Evolutionary conservation across 2,113 vertebrate genomes (phyloP).

Genomic region (Corythaixoides concolor): DNA sequence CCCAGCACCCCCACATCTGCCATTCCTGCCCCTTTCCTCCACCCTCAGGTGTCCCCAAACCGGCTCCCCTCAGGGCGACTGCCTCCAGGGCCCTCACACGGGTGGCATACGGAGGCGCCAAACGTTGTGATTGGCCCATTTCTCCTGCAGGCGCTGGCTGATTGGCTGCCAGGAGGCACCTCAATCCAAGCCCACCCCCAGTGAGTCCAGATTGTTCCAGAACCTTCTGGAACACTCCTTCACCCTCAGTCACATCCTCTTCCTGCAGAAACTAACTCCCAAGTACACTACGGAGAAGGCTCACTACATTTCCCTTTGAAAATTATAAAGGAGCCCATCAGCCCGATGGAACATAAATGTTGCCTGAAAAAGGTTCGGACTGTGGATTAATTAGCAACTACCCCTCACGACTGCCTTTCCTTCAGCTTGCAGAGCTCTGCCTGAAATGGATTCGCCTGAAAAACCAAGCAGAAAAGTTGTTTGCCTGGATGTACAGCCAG

Average conservation of each 20-base stretch:
- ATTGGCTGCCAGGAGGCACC: background rate
- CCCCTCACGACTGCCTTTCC: background rate
- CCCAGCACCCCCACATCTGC: background rate
- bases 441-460: background rate
- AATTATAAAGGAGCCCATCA: accelerated
- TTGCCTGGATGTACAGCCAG: background rate
- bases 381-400: background rate
- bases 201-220: accelerated
- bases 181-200: background rate
- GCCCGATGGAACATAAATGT: background rate
- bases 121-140: background rate
- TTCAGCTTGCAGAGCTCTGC: background rate
- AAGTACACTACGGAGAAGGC: accelerated
- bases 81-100: background rate
- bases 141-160: accelerated
- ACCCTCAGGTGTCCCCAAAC: accelerated
- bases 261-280: too few relatives aligned
- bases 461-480: accelerated
- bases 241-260: background rate
- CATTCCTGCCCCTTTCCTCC: background rate
- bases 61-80: accelerated
- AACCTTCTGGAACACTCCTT: background rate
- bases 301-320: background rate
- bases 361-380: background rate
- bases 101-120: accelerated